Evolutionary conservation across 2,888 invertebrate genomes (phyloP).

Genomic region (Heliconius ismenius): DNA sequence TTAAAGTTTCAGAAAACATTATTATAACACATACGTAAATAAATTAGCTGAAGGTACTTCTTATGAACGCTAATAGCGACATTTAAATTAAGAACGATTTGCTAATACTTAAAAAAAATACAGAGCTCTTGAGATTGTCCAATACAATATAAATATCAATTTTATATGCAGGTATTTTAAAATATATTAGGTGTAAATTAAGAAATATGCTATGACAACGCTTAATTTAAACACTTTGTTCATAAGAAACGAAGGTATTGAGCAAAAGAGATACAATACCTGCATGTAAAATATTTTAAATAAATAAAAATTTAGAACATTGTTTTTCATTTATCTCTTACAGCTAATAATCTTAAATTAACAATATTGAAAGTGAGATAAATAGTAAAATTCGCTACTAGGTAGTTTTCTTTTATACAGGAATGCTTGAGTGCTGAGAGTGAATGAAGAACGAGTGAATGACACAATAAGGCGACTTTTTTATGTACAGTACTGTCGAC

Average conservation of each 20-base stretch:
- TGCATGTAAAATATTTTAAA: constrained; percentile 38
- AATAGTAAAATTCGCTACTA: constrained; percentile 69
- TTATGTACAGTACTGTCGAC: not conserved
- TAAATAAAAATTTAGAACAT: constrained; percentile 40
- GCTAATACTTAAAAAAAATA: not conserved
- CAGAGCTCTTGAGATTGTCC: not conserved
- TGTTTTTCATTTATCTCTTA: constrained; percentile 51
- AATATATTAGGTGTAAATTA: constrained; percentile 1
- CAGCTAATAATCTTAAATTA: constrained; percentile 54
- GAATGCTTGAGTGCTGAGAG: constrained; percentile 60
- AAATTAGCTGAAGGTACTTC: constrained; percentile 29
- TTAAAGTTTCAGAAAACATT: constrained; percentile 37
- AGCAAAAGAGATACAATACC: constrained; percentile 37
- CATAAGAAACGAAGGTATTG: constrained; percentile 25
- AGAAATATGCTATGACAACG: not conserved
- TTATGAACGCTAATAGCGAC: constrained; percentile 5
- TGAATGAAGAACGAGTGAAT: constrained; percentile 27
- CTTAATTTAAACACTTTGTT: not conserved
- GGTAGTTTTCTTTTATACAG: constrained; percentile 63
- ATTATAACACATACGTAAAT: constrained; percentile 37
- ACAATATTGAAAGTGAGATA: constrained; percentile 73
- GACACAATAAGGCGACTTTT: constrained; percentile 24
- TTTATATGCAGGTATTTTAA: constrained; percentile 36
- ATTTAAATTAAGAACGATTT: not conserved
- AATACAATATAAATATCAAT: not conserved